Evolutionary conservation across 2,113 vertebrate genomes (phyloP), one percentile per base, ranked within the genome.

Genomic region (Calcarius ornatus): DNA sequence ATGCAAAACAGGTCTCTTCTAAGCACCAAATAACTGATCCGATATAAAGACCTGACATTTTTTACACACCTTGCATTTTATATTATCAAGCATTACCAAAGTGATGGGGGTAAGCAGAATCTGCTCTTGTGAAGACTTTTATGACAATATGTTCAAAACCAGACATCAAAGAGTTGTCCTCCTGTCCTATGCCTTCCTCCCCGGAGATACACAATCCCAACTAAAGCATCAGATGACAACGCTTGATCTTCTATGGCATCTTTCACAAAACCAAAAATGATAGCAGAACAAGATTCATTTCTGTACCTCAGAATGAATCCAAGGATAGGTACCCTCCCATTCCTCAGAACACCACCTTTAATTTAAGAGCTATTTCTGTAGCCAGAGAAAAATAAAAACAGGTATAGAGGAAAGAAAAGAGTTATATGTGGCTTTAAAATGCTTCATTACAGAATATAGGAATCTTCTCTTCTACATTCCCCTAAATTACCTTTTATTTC

Each of bases 121-220:
- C 42, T 79, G 22, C 22, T 60, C 83, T 68, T 56, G 7, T 56
- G 51, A 88, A 38, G 15, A 33, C 15, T 10, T n/a, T 59, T 28
- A 66, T 35, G 20, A 65, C 17, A 70, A 0, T 8, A 33, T 31
- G 5, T 50, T 88, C 25, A 88, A 88, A 73, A 51, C 2, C 23
- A 77, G 25, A 82, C 20, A 72, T 21, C 30, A 79, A 47, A 73
- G 20, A 50, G 23, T 18, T 88, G 8, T 77, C 40, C 24, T 81
- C 31, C 40, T n/a, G 8, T 37, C 33, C 33, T 65, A 33, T 4
- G 8, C 24, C 15, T 30, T 69, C 16, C n/a, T 77, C 12, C 24
- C 3, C 0, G 0, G 28, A 75, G 70, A 84, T 16, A 70, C 1
- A 53, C 9, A 63, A 51, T 15, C 20, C 5, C 17, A 81, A 45